Percentiles rank a stretch among this genome's conserved stretches.
Evolutionary conservation across 2,113 vertebrate species (phyloP).

Genomic region (Notarius lentiginosus): DNA sequence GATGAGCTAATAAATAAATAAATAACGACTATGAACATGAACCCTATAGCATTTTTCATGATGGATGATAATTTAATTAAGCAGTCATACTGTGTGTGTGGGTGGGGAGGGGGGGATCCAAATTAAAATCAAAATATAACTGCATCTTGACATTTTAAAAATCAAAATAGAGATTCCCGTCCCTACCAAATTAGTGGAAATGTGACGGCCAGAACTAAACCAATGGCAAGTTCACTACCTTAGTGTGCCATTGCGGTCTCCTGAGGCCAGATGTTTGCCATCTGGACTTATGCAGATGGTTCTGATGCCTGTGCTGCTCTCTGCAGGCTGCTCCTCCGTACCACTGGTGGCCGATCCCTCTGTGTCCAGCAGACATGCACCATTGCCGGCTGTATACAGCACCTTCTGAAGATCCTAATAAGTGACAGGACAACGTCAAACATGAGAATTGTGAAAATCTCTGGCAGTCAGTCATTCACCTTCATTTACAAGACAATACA

Average conservation of each 20-base stretch:
- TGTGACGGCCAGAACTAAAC: neutral
- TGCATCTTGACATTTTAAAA: neutral
- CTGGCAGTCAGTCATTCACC: neutral
- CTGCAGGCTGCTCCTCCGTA: conserved; percentile 77
- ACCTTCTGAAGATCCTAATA: conserved; percentile 88
- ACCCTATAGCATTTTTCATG: neutral
- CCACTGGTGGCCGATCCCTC: conserved; percentile 73
- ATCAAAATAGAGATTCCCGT: neutral
- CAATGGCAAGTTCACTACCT: conserved; percentile 70
- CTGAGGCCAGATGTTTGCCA: conserved; percentile 92
- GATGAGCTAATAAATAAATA: no score
- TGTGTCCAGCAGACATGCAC: conserved; percentile 79
- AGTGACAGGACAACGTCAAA: neutral
- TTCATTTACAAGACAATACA: neutral
- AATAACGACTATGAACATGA: neutral
- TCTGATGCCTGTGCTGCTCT: conserved; percentile 83
- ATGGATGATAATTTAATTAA: neutral
- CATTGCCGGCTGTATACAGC: conserved; percentile 85
- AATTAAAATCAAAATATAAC: neutral
- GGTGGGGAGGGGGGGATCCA: neutral
- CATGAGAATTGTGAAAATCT: neutral
- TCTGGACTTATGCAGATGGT: conserved; percentile 91
- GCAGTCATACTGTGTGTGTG: neutral
- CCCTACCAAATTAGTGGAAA: neutral
- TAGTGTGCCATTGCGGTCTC: conserved; percentile 89